Conservation (phyloP, 2,113 vertebrate species). For the Nothocercus julius region DNA sequence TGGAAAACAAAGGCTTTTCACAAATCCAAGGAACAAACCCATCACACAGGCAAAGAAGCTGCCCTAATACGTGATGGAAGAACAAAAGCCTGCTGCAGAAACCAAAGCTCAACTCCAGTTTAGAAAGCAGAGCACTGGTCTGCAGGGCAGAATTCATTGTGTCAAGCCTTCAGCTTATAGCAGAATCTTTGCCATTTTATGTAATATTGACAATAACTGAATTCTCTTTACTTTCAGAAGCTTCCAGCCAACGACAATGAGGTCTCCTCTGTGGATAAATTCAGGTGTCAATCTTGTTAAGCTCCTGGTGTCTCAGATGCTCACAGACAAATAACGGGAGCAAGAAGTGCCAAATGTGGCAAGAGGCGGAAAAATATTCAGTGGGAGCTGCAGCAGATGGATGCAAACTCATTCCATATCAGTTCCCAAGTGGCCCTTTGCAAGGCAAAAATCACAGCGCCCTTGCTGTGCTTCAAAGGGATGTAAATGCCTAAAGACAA, state of each 20-base stretch:
- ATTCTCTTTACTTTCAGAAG: neutral
- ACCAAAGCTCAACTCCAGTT: neutral
- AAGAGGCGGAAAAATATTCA: neutral
- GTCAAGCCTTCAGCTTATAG: neutral
- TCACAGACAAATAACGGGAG: neutral
- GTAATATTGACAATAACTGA: neutral
- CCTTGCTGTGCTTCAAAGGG: neutral
- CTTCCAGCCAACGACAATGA: neutral
- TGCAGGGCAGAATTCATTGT: neutral
- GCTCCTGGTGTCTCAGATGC: neutral
- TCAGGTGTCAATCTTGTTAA: neutral
- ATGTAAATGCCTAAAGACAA: neutral
- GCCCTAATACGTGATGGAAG: neutral
- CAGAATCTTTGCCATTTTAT: neutral
- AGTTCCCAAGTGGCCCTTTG: neutral
- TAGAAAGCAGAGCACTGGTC: neutral
- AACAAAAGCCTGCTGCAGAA: neutral
- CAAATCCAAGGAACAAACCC: neutral
- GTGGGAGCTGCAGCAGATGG: neutral
- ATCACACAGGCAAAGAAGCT: neutral
- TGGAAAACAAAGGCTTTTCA: neutral
- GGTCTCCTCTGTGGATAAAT: neutral
- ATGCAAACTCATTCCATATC: neutral
- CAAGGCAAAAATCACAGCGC: constrained; percentile 37
- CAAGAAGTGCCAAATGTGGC: neutral